These are phyloP conservation scores for Phyllostomus hastatus DNA, from an alignment of 2,113 vertebrate genomes.

Conservation along the genomic window DNA sequence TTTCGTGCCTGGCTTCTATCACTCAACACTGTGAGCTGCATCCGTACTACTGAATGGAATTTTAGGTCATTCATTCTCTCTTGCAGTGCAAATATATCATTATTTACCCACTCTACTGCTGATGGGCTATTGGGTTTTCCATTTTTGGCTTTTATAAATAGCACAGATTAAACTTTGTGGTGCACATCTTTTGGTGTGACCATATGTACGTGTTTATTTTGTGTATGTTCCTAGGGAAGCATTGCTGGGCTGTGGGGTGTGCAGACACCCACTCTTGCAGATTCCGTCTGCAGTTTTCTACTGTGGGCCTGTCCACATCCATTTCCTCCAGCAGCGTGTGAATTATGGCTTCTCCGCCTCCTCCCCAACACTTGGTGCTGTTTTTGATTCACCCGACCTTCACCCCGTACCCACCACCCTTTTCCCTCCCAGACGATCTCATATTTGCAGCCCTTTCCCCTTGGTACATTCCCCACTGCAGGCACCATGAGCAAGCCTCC, in stretches of 20 bases:
- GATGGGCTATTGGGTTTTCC: neutral
- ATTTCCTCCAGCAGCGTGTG: rapidly evolving
- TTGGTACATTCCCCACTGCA: neutral
- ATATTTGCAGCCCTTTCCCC: neutral
- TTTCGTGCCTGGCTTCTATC: neutral
- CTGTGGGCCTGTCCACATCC: rapidly evolving
- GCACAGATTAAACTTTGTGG: too few species aligned
- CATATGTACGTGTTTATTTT: rapidly evolving
- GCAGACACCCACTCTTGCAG: neutral
- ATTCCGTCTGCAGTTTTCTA: neutral
- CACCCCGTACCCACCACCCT: rapidly evolving
- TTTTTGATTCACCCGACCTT: neutral
- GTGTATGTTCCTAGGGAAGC: neutral
- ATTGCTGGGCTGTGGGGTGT: too few species aligned
- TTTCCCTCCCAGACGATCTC: neutral
- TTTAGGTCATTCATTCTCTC: neutral
- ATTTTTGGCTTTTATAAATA: rapidly evolving
- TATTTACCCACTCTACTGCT: neutral
- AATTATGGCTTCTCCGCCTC: neutral
- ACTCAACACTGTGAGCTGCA: neutral
- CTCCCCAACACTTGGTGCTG: neutral
- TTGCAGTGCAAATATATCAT: neutral
- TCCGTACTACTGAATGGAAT: rapidly evolving
- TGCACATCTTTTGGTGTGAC: neutral
- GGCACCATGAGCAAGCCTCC: neutral